Base-by-base conservation (phyloP, 2,113 vertebrate species). In the Arvicanthis niloticus region DNA sequence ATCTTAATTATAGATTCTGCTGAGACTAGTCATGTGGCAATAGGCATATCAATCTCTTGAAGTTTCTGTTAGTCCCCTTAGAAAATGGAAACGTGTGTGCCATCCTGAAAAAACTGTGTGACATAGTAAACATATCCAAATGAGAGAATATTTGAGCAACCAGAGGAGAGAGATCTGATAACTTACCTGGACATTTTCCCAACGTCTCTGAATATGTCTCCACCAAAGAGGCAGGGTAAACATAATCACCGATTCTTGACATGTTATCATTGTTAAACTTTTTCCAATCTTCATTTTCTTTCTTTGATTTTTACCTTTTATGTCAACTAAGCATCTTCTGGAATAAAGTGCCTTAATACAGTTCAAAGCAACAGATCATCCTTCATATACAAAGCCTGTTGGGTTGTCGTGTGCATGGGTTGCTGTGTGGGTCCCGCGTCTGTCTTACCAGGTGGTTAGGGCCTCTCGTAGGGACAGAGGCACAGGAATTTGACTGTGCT, bases 291-390 rank as follows among this genome's bases (percentile, higher is more conserved):
- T 75, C 45, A 45, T 65, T 94, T 62, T 62, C 7, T 53, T 60
- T 67, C 31, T 90, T 76, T 62, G 37, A 42, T 70, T 86, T 95
- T 95, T 60, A 65, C 42, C 62, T 87, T 81, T 88, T 76, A 73
- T 76, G 48, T 45, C 40, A 67, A 37, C 3, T 10, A 48, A 31
- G 3, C 21, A 17, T 26, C 56, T 87, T 75, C 31, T 70, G 68
- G 53, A 91, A n/a, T 73, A 77, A 89, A 45, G 31, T 95, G 31
- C 19, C 31, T 68, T 84, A 87, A 82, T 29, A 42, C 3, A 70
- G 73, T 91, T 81, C 53, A 78, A 11, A 95, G n/a, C 1, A 95
- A 11, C 5, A 40, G 12, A 34, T 53, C 5, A 29, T 40, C 3
- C 22, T 72, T 88, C 87, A 22, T 65, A 68, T 37, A 24, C 34